Percentiles rank a stretch among this genome's conserved stretches.
Conservation (phyloP, 2,888 invertebrate genomes). For the Eueremaeus valkanovi region DNA sequence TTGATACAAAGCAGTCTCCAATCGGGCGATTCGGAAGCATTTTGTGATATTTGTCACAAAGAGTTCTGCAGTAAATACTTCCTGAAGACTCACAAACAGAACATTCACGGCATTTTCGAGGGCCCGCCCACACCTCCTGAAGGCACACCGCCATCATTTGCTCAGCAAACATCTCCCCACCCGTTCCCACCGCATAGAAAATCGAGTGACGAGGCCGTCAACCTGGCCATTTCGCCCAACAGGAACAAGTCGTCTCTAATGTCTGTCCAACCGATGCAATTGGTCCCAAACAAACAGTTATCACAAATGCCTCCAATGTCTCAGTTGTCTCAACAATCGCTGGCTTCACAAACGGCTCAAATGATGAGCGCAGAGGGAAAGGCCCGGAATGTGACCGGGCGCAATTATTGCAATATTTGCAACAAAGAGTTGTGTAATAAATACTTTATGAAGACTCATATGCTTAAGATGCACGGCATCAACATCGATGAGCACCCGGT, state of each 20-base stretch:
- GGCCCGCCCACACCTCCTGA: slow-evolving; percentile 18
- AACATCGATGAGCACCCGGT: slow-evolving; percentile 69
- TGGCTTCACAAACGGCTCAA: slow-evolving; percentile 20
- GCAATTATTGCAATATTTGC: slow-evolving; percentile 91
- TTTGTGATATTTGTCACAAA: slow-evolving; percentile 61
- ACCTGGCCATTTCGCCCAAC: slow-evolving; percentile 24
- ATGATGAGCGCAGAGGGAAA: slow-evolving; percentile 37
- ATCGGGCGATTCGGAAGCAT: slow-evolving; percentile 48
- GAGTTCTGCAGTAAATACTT: slow-evolving; percentile 62
- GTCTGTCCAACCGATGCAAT: slow-evolving; percentile 2
- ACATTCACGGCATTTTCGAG: slow-evolving; percentile 60
- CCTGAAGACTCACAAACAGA: slow-evolving; percentile 60
- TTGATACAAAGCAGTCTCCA: slow-evolving; percentile 37
- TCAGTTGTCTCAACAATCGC: not conserved
- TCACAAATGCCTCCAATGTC: not conserved
- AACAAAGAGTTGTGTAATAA: slow-evolving; percentile 99
- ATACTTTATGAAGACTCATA: slow-evolving; percentile 99
- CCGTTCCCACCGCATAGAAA: not conserved
- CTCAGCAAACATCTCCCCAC: not conserved
- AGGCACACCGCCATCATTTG: slow-evolving; percentile 1
- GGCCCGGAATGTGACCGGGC: slow-evolving; percentile 47
- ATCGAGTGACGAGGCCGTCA: slow-evolving; percentile 20
- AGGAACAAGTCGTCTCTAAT: not conserved
- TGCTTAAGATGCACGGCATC: slow-evolving; percentile 97
- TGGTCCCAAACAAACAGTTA: slow-evolving; percentile 5